Evolutionary conservation across 1,140 invertebrate genomes (phyloP), one percentile per base, ranked within the genome.

Genomic region (Linepithema humile): DNA sequence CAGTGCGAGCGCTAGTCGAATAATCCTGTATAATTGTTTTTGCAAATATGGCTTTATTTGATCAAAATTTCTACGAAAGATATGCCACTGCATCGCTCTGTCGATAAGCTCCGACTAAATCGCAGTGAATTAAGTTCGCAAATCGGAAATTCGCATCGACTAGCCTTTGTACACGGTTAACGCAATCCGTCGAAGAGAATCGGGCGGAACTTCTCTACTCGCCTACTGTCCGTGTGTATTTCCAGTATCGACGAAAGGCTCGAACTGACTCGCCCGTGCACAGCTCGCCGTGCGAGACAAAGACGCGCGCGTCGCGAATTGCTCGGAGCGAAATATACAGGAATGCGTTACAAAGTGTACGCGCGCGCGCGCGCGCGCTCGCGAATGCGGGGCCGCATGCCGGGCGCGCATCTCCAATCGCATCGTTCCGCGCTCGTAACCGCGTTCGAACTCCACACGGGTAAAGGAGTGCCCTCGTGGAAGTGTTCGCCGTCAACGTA

Each of bases 261-360:
- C 35, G 10, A n/a, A 64, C 32, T 29, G 23, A 35, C 48, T 69
- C 35, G 26, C 23, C 48, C 4, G 40, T 23, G 26, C 20, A 12
- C 5, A 26, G n/a, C 55, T 15, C n/a, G 43, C 32, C 74, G 64
- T 10, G 48, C 64, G 75, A 70, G 75, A 80, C 75, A 80, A 80
- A 80, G 75, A 80, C 48, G 48, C 75, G 62, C 43, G 74, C 75
- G 45, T 69, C 75, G 75, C 75, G 64, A 55, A 80, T 70, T 53
- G 75, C 75, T 80, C 64, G 35, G 48, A 80, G 75, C 64, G 64
- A 80, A 80, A 70, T 80, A 55, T 70, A 80, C 75, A 69, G 75
- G 75, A 70, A 80, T 80, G 75, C 75, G 64, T 80, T 55, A 80
- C 75, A 80, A 70, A 80, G 75, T 80, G 75, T 48, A 70, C 75